Evolutionary conservation across 2,888 invertebrate genomes (phyloP).

Genomic region (Hylaea fasciaria): DNA sequence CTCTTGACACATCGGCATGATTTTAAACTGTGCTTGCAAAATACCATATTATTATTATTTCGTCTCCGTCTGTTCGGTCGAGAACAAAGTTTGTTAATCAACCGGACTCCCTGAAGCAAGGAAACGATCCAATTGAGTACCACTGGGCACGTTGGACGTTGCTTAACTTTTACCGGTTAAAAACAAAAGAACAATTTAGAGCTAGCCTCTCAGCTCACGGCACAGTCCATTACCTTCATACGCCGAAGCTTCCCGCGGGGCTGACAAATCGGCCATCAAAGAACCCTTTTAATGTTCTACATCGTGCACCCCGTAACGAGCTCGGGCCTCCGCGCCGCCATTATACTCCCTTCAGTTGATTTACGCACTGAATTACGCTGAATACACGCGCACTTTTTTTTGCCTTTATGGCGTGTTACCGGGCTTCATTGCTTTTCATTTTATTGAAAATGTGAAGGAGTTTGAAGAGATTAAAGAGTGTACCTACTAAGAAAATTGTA

Average conservation of each 20-base stretch:
- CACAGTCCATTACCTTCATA: neutral
- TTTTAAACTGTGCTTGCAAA: too few relatives aligned
- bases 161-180: too few relatives aligned
- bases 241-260: constrained; percentile 3
- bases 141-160: too few relatives aligned
- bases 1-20: too few relatives aligned
- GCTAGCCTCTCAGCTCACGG: neutral
- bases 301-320: constrained; percentile 3
- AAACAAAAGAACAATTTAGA: too few relatives aligned
- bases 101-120: too few relatives aligned
- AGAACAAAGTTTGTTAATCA: too few relatives aligned
- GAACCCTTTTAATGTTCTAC: constrained; percentile 19
- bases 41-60: too few relatives aligned
- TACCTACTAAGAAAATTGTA: neutral
- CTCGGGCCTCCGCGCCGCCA: constrained; percentile 2
- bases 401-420: constrained; percentile 13
- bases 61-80: too few relatives aligned
- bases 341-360: constrained; percentile 19
- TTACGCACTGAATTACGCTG: constrained; percentile 15
- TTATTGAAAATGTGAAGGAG: neutral
- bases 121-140: too few relatives aligned
- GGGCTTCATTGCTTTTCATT: neutral
- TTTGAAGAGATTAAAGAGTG: neutral
- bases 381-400: constrained; percentile 15
- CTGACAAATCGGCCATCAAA: constrained; percentile 13